Percentiles rank a stretch among this genome's conserved stretches.
Evolutionary conservation across 2,888 invertebrate species (phyloP).

Genomic region (Troilus luridus): DNA sequence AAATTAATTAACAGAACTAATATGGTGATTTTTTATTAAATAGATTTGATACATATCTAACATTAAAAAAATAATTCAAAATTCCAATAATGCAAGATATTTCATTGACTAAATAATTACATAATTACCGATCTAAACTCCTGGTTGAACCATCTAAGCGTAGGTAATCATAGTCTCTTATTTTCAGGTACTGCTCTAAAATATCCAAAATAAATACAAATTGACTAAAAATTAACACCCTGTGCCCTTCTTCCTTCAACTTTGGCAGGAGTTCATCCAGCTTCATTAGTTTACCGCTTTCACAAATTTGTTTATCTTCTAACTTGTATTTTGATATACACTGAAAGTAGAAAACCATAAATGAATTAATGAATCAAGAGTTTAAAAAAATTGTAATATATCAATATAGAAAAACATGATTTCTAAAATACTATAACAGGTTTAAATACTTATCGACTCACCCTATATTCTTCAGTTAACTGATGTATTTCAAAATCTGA

Average conservation of each 20-base stretch:
- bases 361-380: background rate
- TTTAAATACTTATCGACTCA: slow-evolving; percentile 67
- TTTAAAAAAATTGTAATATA: background rate
- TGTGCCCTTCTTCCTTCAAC: slow-evolving; percentile 81
- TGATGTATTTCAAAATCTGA: slow-evolving; percentile 94
- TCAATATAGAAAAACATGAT: background rate
- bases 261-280: slow-evolving; percentile 84
- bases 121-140: slow-evolving; percentile 78
- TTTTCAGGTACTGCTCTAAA: slow-evolving; percentile 87
- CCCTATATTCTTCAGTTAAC: slow-evolving; percentile 79
- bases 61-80: background rate
- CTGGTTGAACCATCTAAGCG: slow-evolving; percentile 93
- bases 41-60: background rate
- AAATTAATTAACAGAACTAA: background rate
- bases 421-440: background rate
- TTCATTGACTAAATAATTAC: background rate
- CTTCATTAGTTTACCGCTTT: slow-evolving; percentile 89
- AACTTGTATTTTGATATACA: slow-evolving; percentile 73
- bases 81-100: background rate
- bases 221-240: slow-evolving; percentile 95
- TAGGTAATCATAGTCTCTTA: slow-evolving; percentile 81
- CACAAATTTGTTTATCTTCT: slow-evolving; percentile 80
- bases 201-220: slow-evolving; percentile 96
- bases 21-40: background rate
- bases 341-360: slow-evolving; percentile 69